These are phyloP conservation scores for Cordilura impudica DNA, from an alignment of 2,888 invertebrate genomes.

Conservation along the genomic window DNA sequence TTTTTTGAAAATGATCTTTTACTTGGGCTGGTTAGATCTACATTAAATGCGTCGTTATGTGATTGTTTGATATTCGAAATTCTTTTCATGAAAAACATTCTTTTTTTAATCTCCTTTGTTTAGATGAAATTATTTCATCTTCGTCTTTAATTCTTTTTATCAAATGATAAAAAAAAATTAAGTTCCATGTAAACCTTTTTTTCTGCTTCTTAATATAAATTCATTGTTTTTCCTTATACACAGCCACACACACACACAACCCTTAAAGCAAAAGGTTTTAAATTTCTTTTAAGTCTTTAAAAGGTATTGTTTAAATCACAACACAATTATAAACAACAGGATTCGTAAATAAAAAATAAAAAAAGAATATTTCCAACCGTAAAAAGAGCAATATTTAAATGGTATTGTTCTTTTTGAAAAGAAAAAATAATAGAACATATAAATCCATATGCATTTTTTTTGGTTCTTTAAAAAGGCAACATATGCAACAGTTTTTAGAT, in stretches of 20 bases:
- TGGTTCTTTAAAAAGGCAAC: constrained; percentile 13
- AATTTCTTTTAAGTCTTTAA: constrained; percentile 55
- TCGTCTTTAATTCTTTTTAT: constrained; percentile 43
- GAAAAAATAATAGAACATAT: background rate
- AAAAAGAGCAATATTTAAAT: constrained; percentile 59
- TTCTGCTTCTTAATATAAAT: constrained; percentile 23
- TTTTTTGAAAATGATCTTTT: constrained; percentile 43
- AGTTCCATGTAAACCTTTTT: constrained; percentile 52
- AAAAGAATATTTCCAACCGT: constrained; percentile 35
- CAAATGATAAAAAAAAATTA: constrained; percentile 57
- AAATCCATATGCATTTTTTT: constrained; percentile 3
- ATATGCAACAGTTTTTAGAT: constrained; percentile 57
- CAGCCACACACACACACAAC: constrained; percentile 45
- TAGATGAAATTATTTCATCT: constrained; percentile 56
- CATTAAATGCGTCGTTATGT: constrained; percentile 54
- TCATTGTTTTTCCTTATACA: constrained; percentile 39
- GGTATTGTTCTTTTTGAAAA: constrained; percentile 52
- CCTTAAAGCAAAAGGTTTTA: constrained; percentile 60
- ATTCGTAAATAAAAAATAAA: constrained; percentile 22
- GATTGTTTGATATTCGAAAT: constrained; percentile 43
- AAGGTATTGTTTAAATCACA: constrained; percentile 57
- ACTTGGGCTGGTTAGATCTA: constrained; percentile 22
- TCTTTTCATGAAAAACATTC: constrained; percentile 40
- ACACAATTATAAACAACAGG: constrained; percentile 58
- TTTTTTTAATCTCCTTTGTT: constrained; percentile 60